phyloP scores from a whole-genome alignment of 1,140 invertebrate genomes.

The Ylistrum balloti region DNA sequence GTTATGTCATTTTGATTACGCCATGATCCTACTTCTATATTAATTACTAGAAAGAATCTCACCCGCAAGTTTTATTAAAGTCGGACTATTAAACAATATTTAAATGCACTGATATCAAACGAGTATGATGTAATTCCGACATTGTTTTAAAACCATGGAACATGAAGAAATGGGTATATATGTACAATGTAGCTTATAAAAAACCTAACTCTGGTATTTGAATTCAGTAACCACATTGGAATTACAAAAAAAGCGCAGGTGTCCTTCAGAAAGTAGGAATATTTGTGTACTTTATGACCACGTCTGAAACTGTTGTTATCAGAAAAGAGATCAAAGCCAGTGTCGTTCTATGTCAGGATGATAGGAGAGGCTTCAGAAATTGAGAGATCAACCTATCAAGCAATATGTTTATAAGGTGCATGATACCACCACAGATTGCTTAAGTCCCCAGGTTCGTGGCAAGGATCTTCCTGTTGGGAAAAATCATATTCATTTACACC shows the following conservation, averaged over 20 bases:
- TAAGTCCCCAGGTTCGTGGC: neutral
- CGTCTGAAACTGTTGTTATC: conserved; percentile 27
- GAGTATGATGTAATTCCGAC: too few relatives aligned
- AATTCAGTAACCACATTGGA: conserved; percentile 10
- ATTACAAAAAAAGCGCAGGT: conserved; percentile 10
- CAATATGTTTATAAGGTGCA: conserved; percentile 17
- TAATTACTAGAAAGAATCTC: too few relatives aligned
- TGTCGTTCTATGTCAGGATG: conserved; percentile 13
- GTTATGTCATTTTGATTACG: too few relatives aligned
- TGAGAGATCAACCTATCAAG: neutral
- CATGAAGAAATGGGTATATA: too few relatives aligned
- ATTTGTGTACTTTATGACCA: conserved; percentile 21
- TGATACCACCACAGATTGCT: neutral
- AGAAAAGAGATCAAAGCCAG: neutral
- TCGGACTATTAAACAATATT: too few relatives aligned
- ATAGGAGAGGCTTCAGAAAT: conserved; percentile 22
- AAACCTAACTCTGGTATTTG: neutral
- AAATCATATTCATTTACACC: conserved; percentile 28
- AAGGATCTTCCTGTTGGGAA: conserved; percentile 21
- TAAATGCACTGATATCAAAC: too few relatives aligned
- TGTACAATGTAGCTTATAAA: too few relatives aligned
- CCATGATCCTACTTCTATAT: too few relatives aligned
- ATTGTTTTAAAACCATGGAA: too few relatives aligned
- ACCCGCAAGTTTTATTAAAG: too few relatives aligned
- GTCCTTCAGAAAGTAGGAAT: conserved; percentile 9